Percentiles rank a stretch among this genome's conserved stretches.
Evolutionary conservation across 2,113 vertebrate genomes (phyloP).

Genomic region (Pituophis catenifer): DNA sequence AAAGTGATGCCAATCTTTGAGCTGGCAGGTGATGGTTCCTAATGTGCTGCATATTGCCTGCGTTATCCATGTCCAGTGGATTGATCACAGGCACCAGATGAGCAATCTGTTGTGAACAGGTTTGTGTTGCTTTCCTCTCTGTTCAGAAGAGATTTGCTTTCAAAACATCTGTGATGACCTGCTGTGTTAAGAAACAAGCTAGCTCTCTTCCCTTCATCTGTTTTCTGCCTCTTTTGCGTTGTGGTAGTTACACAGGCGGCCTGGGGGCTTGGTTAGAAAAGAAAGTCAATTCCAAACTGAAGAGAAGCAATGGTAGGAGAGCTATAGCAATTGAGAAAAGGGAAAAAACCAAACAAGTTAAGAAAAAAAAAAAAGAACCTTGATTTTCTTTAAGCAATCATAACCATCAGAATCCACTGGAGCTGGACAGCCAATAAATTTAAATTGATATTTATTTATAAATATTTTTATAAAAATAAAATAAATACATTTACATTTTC

Average conservation of each 20-base stretch:
- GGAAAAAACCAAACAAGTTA: background rate
- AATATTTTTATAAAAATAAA: background rate
- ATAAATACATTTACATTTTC: background rate
- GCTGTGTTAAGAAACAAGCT: conserved; percentile 46
- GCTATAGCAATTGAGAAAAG: background rate
- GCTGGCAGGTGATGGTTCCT: conserved; percentile 34
- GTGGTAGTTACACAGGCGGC: conserved; percentile 1
- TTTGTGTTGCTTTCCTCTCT: conserved; percentile 32
- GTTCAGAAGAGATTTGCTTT: conserved; percentile 47
- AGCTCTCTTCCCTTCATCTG: background rate
- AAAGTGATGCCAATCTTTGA: conserved; percentile 23
- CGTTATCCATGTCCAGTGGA: conserved; percentile 50
- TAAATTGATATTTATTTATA: background rate
- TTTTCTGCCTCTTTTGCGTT: background rate
- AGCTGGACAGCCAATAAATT: background rate
- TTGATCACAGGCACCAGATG: conserved; percentile 39
- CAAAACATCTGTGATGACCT: conserved; percentile 51
- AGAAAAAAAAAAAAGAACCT: background rate
- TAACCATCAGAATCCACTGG: background rate
- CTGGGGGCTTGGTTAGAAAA: conserved; percentile 2
- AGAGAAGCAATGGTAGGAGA: background rate
- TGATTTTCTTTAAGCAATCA: background rate
- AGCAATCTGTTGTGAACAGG: conserved; percentile 48
- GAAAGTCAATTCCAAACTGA: background rate
- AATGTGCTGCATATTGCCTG: conserved; percentile 51